Evolutionary conservation across 2,113 vertebrate species (phyloP), one percentile per base, ranked within the genome.

Genomic region (Puffinus mauretanicus): DNA sequence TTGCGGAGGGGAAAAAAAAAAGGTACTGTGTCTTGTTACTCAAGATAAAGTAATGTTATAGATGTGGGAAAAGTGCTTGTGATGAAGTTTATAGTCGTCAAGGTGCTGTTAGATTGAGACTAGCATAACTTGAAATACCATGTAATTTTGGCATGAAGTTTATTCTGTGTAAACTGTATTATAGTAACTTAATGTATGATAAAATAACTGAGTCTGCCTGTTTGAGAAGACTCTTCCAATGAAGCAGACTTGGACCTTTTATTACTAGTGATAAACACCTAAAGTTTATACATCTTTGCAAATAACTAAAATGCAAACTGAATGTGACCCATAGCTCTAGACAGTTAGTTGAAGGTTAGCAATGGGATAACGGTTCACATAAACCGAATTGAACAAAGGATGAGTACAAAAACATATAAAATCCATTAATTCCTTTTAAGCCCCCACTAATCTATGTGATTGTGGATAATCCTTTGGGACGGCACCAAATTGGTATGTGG

Each of bases 361-460:
- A 93, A 29, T 51, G 34, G 34, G 72, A 79, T 94, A 86, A 90
- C 0, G 20, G 92, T 93, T 95, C 93, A 92, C 88, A 96, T 96
- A 94, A 96, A 91, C 65, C 8, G 70, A 93, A 95, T 94, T 93
- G 93, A 93, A 90, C 10, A 55, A 91, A 88, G 75, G 70, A 96
- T 95, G 55, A 96, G 84, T 79, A 91, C 77, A 62, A 52, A 96
- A 96, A 77, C 86, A 90, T 71, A 75, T 15, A 81, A 91, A 96
- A 96, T 92, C 95, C 44, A 0, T 92, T 97, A 96, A 97, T 96
- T 94, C 95, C 61, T 93, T 92, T 77, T 96, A 96, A 97, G 25
- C 58, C 32, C 29, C 30, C 38, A 77, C 47, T 97, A 97, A 97
- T 96, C 96, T 94, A 0, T 65, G 77, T 91, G 96, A 88, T 75